phyloP scores from a whole-genome alignment of 1,140 invertebrate species.

The Drosophila bipectinata region DNA sequence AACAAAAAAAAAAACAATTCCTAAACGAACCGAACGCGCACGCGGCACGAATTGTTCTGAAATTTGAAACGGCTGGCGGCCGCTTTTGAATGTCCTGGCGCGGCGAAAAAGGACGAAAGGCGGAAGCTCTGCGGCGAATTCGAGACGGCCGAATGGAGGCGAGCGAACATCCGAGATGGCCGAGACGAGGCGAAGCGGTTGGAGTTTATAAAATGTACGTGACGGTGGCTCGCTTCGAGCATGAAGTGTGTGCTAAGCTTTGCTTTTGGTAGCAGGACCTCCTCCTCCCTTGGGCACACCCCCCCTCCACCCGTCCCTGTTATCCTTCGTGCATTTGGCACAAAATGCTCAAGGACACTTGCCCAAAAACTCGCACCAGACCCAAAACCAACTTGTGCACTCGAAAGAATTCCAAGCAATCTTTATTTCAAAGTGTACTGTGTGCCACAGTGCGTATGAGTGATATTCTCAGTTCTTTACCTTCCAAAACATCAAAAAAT shows the following conservation, averaged over 20 bases:
- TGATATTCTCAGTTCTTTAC: no score
- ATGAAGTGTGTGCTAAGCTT: conserved; percentile 79
- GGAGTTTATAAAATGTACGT: conserved; percentile 79
- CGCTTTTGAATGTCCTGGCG: conserved; percentile 60
- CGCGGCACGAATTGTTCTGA: conserved; percentile 78
- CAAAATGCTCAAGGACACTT: conserved; percentile 76
- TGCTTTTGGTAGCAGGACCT: conserved; percentile 27
- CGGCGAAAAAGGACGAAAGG: conserved; percentile 33
- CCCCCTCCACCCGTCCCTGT: not conserved
- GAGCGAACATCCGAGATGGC: not conserved
- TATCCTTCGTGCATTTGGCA: conserved; percentile 59
- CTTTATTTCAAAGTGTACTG: not conserved
- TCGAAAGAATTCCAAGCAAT: not conserved
- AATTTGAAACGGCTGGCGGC: conserved; percentile 32
- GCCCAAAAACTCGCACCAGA: conserved; percentile 40
- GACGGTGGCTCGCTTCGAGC: conserved; percentile 72
- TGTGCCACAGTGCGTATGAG: no score
- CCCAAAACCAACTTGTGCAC: conserved; percentile 17
- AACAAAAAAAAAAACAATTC: conserved; percentile 1
- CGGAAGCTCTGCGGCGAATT: conserved; percentile 44
- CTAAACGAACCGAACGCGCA: conserved; percentile 75
- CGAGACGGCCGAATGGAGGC: conserved; percentile 8
- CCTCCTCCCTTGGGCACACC: no score
- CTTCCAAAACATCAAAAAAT: no score
- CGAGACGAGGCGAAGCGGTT: conserved; percentile 50